Evolutionary conservation across 2,113 vertebrate genomes (phyloP), one percentile per base, ranked within the genome.

Genomic region (Melanerpes formicivorus): DNA sequence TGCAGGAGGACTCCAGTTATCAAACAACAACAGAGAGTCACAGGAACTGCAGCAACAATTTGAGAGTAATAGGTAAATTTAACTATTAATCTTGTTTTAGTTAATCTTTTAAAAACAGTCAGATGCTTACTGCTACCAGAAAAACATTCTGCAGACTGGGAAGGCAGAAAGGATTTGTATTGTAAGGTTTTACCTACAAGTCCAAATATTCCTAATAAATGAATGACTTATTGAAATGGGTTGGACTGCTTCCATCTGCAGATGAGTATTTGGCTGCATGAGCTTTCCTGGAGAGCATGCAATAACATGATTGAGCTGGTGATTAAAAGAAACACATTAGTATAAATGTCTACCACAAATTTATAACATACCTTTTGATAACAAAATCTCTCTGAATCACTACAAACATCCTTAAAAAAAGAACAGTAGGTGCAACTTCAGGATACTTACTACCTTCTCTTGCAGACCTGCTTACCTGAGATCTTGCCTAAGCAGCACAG

Each of bases 331-430:
- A 93, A 81, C 77, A 93, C 70, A 73, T 90, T 83, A 84, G 59
- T 87, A 70, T 90, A 90, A 93, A 88, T 46, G 50, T 88, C 93
- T 32, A 42, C 62, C 58, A 76, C 91, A 93, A 93, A 90, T 92
- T 80, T 66, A 65, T 84, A 93, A 90, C 50, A 90, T 76, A 84
- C 40, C 23, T 66, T 90, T 93, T 90, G 32, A 90, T 84, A 78
- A 23, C 5, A 8, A 84, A 93, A 62, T 88, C 69, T 34, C 84
- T 91, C 54, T 50, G 65, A 75, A 76, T 74, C 62, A 58, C 69
- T 90, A 88, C 26, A 95, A 90, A 84, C 66, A 91, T 46, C 40
- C 91, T 84, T 88, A 78, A 91, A 95, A 95, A 91, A 81, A 11
- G 48, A 90, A 63, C 84, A 89, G 32, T 76, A 17, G 55, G 59